These are phyloP conservation scores for Agonopterix arenella DNA, from an alignment of 2,888 invertebrate genomes.

Conservation along the genomic window DNA sequence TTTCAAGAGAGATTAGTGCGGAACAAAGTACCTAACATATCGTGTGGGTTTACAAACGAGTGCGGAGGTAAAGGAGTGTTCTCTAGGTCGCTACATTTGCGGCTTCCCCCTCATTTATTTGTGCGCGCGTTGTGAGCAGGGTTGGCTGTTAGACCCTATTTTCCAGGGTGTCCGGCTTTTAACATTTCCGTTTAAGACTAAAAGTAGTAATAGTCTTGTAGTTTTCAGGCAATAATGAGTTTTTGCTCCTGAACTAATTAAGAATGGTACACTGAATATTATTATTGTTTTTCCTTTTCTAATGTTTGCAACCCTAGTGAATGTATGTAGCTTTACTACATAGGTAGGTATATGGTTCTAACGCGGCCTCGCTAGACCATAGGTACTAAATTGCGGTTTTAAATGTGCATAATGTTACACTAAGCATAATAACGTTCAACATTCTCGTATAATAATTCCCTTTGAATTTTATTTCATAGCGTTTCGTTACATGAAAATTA, in stretches of 20 bases:
- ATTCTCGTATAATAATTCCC: too few relatives aligned
- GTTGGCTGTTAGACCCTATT: background rate
- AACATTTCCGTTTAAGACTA: background rate
- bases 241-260: too few relatives aligned
- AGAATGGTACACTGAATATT: too few relatives aligned
- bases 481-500: too few relatives aligned
- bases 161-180: background rate
- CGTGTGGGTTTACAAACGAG: conserved; percentile 14
- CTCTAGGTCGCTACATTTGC: conserved; percentile 13
- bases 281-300: too few relatives aligned
- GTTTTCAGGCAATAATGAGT: too few relatives aligned
- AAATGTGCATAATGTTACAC: background rate
- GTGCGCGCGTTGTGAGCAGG: conserved; percentile 7
- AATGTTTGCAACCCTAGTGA: too few relatives aligned
- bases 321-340: too few relatives aligned
- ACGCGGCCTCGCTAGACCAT: background rate
- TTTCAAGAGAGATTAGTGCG: conserved; percentile 5
- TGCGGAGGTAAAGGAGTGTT: conserved; percentile 1
- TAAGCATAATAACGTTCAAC: too few relatives aligned
- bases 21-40: conserved; percentile 10
- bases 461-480: too few relatives aligned
- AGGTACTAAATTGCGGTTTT: background rate
- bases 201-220: too few relatives aligned
- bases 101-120: conserved; percentile 19
- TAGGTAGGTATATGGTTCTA: too few relatives aligned